These are phyloP conservation scores for Drosophila maculinotata DNA, from an alignment of 2,888 invertebrate species.

Conservation along the genomic window DNA sequence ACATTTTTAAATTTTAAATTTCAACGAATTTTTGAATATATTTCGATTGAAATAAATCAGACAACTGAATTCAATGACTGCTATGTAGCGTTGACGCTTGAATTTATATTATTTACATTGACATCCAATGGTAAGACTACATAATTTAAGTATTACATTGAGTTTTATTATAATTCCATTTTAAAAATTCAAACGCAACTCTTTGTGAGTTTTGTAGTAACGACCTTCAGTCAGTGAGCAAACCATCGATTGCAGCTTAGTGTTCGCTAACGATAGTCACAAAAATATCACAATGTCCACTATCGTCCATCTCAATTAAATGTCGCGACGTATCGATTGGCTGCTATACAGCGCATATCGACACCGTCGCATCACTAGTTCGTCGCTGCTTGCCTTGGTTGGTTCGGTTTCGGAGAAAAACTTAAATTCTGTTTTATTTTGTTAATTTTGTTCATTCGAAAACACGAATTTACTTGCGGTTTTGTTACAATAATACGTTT, in stretches of 20 bases:
- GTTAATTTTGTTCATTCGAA: conserved; percentile 54
- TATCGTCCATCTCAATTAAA: not conserved
- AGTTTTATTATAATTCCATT: too few species aligned
- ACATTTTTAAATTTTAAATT: conserved; percentile 86
- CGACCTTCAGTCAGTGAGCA: conserved; percentile 16
- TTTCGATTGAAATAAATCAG: not conserved
- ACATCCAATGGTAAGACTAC: too few species aligned
- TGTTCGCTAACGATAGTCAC: not conserved
- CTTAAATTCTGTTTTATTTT: conserved; percentile 58
- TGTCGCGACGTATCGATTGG: conserved; percentile 23
- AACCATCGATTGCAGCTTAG: not conserved
- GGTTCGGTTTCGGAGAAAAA: conserved; percentile 53
- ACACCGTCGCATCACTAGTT: conserved; percentile 41
- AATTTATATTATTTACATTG: too few species aligned
- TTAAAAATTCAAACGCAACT: too few species aligned
- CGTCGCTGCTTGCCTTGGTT: conserved; percentile 55
- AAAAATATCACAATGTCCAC: not conserved
- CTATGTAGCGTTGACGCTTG: not conserved
- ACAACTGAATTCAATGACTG: not conserved
- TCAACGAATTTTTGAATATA: not conserved
- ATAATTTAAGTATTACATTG: too few species aligned
- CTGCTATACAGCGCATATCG: not conserved
- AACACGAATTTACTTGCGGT: conserved; percentile 28
- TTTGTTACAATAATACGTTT: conserved; percentile 22
- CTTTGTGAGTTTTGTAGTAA: too few species aligned